A percentile compares a stretch with the other conserved stretches of the same genome.
These are phyloP conservation scores for Cryptotermes secundus DNA, from an alignment of 1,140 invertebrate species.

Conservation along the genomic window DNA sequence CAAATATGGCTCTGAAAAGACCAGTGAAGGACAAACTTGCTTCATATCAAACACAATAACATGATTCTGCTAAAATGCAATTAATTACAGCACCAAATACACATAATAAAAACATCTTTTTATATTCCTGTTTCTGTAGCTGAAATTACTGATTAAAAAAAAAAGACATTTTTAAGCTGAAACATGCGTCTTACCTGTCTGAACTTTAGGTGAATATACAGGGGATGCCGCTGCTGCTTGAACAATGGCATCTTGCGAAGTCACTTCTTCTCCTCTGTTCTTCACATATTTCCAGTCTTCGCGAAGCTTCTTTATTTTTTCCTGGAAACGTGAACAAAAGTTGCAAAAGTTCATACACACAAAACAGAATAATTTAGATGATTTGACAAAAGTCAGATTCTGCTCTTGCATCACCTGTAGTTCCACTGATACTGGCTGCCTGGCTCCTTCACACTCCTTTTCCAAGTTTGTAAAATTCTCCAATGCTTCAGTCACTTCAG, in stretches of 20 bases:
- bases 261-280: slow-evolving; percentile 46
- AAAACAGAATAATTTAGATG: background rate
- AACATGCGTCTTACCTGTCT: too few relatives aligned
- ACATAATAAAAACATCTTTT: too few relatives aligned
- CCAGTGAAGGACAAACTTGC: too few relatives aligned
- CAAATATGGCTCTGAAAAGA: too few relatives aligned
- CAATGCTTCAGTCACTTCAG: slow-evolving; percentile 64
- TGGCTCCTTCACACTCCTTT: slow-evolving; percentile 58
- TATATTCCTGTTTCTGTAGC: too few relatives aligned
- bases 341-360: background rate
- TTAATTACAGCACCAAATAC: too few relatives aligned
- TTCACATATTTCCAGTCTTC: slow-evolving; percentile 62
- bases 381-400: too few relatives aligned
- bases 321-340: slow-evolving; percentile 41
- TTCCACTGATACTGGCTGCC: slow-evolving; percentile 58
- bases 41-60: too few relatives aligned
- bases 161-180: too few relatives aligned
- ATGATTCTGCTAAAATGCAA: too few relatives aligned
- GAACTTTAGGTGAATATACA: background rate
- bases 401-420: slow-evolving; percentile 49
- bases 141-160: too few relatives aligned
- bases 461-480: slow-evolving; percentile 69
- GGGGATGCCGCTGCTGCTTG: background rate
- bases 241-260: slow-evolving; percentile 14
- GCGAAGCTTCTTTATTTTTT: slow-evolving; percentile 58